Percentiles rank a stretch among this genome's conserved stretches.
These are phyloP conservation scores for Serripes groenlandicus DNA, from an alignment of 2,888 invertebrate species.

Conservation along the genomic window DNA sequence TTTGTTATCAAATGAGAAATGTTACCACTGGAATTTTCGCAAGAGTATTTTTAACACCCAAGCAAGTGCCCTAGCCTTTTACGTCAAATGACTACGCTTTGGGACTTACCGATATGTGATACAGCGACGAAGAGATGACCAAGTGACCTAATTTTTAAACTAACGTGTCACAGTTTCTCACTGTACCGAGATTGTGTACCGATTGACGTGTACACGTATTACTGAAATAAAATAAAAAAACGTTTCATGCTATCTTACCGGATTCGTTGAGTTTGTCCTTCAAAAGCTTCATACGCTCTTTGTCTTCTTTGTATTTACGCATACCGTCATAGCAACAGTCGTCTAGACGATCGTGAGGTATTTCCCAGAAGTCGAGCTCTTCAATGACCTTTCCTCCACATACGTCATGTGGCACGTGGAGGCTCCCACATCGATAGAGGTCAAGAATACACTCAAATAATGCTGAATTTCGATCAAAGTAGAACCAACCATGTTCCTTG, in stretches of 20 bases:
- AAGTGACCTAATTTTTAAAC: too few species aligned
- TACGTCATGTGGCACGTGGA: constrained; percentile 32
- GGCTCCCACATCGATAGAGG: constrained; percentile 70
- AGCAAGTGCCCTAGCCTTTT: too few species aligned
- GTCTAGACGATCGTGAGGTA: constrained; percentile 10
- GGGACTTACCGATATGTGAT: too few species aligned
- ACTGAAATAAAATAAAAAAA: too few species aligned
- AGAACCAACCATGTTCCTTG: constrained; percentile 58
- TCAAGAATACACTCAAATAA: constrained; percentile 75
- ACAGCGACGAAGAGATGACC: too few species aligned
- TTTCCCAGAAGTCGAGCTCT: constrained; percentile 44
- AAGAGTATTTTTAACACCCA: too few species aligned
- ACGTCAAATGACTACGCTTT: too few species aligned
- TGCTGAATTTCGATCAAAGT: constrained; percentile 76
- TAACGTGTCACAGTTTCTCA: too few species aligned
- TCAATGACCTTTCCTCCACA: constrained; percentile 29
- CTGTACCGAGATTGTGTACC: too few species aligned
- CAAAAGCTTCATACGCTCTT: constrained; percentile 11
- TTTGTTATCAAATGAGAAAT: too few species aligned
- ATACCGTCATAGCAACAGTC: constrained; percentile 35
- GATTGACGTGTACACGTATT: too few species aligned
- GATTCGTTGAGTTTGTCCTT: constrained; percentile 9
- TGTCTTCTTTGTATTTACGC: constrained; percentile 21
- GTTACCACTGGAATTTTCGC: too few species aligned
- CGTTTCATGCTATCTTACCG: constrained; percentile 26